Evolutionary conservation across 2,113 vertebrate species (phyloP).

Genomic region (Daboia siamensis): DNA sequence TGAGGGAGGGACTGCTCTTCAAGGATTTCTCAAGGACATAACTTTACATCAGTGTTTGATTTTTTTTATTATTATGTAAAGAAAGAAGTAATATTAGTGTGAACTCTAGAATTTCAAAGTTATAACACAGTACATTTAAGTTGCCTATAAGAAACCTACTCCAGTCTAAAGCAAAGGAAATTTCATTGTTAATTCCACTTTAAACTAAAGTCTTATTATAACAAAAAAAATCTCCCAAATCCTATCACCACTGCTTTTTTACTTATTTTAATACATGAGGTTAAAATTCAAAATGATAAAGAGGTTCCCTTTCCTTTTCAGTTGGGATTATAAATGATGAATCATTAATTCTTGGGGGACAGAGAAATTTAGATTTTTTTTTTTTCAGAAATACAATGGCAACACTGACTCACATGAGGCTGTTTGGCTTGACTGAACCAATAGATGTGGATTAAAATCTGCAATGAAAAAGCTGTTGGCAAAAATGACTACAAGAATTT

Average conservation of each 20-base stretch:
- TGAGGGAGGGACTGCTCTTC: neutral
- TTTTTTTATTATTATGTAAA: neutral
- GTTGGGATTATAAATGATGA: neutral
- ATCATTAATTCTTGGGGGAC: constrained; percentile 4
- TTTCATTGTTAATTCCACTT: neutral
- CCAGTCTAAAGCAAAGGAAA: neutral
- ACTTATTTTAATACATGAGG: neutral
- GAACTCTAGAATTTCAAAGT: neutral
- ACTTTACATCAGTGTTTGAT: neutral
- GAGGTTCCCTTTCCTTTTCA: neutral
- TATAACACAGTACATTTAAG: neutral
- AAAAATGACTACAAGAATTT: constrained; percentile 1
- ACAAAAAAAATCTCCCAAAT: too few species aligned
- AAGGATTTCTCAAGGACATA: neutral
- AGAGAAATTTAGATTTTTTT: neutral
- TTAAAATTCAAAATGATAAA: constrained; percentile 11
- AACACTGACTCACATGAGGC: neutral
- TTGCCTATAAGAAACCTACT: neutral
- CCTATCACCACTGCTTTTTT: constrained; percentile 13
- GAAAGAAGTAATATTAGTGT: neutral
- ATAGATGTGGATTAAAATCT: constrained; percentile 5
- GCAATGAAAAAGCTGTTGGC: neutral
- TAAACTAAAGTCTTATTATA: neutral
- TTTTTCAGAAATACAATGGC: neutral
- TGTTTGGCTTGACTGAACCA: constrained; percentile 19